These are phyloP conservation scores for Octomys mimax DNA, from an alignment of 2,797 vertebrate genomes.

Conservation along the genomic window DNA sequence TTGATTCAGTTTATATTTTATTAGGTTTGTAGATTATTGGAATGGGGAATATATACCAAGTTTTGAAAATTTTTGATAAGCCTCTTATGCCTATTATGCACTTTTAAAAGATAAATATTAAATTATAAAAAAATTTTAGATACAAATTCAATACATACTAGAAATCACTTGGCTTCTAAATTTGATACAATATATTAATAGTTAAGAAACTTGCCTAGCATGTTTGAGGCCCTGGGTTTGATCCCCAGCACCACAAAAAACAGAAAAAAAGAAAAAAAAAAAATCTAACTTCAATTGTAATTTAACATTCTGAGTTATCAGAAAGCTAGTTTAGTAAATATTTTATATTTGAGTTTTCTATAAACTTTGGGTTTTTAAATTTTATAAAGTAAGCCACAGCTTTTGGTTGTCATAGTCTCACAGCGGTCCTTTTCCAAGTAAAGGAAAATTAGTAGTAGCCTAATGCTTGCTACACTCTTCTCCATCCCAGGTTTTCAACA, in stretches of 20 bases:
- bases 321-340: slow-evolving; percentile 66
- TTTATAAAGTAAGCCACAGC: slow-evolving; percentile 68
- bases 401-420: slow-evolving; percentile 48
- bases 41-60: slow-evolving; percentile 64
- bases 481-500: background rate
- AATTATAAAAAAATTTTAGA: slow-evolving; percentile 75
- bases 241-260: background rate
- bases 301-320: slow-evolving; percentile 59
- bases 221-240: background rate
- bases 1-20: slow-evolving; percentile 79
- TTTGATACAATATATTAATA: slow-evolving; percentile 71
- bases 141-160: slow-evolving; percentile 65
- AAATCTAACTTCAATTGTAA: slow-evolving; percentile 62
- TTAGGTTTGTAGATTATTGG: slow-evolving; percentile 70
- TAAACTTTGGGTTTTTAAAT: slow-evolving; percentile 58
- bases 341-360: slow-evolving; percentile 76
- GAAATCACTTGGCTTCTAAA: slow-evolving; percentile 74
- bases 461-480: background rate
- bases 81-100: slow-evolving; percentile 67
- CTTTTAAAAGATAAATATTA: slow-evolving; percentile 77
- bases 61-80: slow-evolving; percentile 77
- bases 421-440: slow-evolving; percentile 7
- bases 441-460: slow-evolving; percentile 40
- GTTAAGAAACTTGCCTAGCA: slow-evolving; percentile 60
- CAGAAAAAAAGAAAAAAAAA: background rate